These are phyloP conservation scores for Nasonovia ribisnigri DNA, from an alignment of 2,888 invertebrate species.

Conservation along the genomic window DNA sequence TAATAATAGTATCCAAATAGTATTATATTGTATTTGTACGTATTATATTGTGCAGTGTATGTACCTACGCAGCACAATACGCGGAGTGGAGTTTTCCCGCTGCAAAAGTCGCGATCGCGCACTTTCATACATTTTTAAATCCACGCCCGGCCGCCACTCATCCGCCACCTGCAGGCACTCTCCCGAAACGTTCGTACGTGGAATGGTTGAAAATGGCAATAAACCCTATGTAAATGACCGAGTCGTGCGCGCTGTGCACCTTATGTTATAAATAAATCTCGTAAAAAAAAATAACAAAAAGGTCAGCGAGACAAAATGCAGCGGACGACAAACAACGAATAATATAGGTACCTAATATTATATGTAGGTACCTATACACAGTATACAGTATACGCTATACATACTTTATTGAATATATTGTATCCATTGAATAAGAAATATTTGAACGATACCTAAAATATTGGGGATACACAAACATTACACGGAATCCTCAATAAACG, in stretches of 20 bases:
- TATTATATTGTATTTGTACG: background rate
- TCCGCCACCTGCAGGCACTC: background rate
- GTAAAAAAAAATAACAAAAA: constrained; percentile 8
- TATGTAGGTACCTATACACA: background rate
- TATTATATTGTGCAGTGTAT: background rate
- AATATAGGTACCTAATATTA: constrained; percentile 14
- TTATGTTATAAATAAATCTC: constrained; percentile 58
- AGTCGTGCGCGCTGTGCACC: constrained; percentile 24
- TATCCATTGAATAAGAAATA: background rate
- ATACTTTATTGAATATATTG: background rate
- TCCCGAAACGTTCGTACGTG: constrained; percentile 47
- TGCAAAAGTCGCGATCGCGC: constrained; percentile 39
- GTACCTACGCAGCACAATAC: background rate
- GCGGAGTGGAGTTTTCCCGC: background rate
- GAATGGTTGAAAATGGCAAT: constrained; percentile 51
- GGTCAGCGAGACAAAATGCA: constrained; percentile 5
- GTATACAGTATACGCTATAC: background rate
- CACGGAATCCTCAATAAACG: background rate
- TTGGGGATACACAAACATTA: background rate
- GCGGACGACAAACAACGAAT: constrained; percentile 29
- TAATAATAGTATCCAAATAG: constrained; percentile 1
- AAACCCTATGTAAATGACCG: constrained; percentile 56
- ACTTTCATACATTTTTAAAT: constrained; percentile 60
- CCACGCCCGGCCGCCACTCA: background rate
- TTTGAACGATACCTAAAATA: background rate